These are phyloP conservation scores for Hyperoplus lanceolatus DNA, from an alignment of 2,797 vertebrate species.

Conservation along the genomic window DNA sequence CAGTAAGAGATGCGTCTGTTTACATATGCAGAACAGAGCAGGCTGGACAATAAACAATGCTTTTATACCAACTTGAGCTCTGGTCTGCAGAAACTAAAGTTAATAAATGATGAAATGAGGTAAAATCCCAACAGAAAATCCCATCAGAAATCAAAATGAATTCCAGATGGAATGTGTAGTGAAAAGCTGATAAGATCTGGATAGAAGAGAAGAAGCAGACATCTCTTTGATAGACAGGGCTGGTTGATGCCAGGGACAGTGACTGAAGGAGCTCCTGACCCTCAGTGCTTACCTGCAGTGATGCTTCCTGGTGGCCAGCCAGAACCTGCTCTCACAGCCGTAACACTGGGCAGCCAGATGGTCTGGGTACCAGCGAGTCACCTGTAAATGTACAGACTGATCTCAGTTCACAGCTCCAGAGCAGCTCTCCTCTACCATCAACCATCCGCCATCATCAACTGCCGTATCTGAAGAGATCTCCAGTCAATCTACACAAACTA, in stretches of 20 bases:
- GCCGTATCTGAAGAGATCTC: not conserved
- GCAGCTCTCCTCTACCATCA: conserved; percentile 9
- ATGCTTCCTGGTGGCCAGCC: conserved; percentile 95
- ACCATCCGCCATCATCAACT: not conserved
- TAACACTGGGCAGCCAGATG: conserved; percentile 97
- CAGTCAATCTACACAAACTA: not conserved
- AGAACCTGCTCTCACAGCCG: conserved; percentile 95
- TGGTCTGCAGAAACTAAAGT: conserved; percentile 13
- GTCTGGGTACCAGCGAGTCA: conserved; percentile 98
- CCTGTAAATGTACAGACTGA: conserved; percentile 83
- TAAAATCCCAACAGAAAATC: not conserved
- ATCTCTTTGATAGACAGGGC: conserved; percentile 12
- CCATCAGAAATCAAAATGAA: not conserved
- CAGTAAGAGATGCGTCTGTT: not conserved
- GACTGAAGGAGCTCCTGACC: conserved; percentile 16
- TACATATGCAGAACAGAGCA: not conserved
- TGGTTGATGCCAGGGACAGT: not conserved
- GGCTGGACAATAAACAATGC: not conserved
- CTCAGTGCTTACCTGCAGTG: conserved; percentile 92
- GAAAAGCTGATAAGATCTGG: conserved; percentile 5
- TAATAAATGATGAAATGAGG: not conserved
- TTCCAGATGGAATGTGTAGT: not conserved
- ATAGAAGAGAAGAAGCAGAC: not conserved
- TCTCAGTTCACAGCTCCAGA: conserved; percentile 37
- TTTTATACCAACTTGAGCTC: not conserved